Base-by-base conservation (phyloP, 2,113 vertebrate genomes). In the Clarias magur region DNA sequence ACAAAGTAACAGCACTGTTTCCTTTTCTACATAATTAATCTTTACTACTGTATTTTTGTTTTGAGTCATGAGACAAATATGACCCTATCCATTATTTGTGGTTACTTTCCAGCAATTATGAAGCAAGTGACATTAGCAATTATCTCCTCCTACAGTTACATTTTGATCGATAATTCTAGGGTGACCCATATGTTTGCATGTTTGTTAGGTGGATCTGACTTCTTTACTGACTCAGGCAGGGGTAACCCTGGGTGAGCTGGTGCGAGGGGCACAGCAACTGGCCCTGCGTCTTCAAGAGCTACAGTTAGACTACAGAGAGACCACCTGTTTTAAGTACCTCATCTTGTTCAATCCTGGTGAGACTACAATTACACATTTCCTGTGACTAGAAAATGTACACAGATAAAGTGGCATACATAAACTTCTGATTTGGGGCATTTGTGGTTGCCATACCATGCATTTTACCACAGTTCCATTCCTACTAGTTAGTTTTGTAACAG, bases 331-430 rank as follows among this genome's bases (percentile, higher is more conserved):
- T 89, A 98, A 97, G 92, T 98, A 97, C 91, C 96, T 98, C 80
- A 95, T 97, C 90, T 96, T 99, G 88, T 98, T 99, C 93, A 98
- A 97, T 91, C 96, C 97, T 0, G 97, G 97, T 99, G 86, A 95
- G 97, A 82, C 73, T 72, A 30, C 80, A 62, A 27, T 15, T 3
- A 30, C 34, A 27, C 34, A 53, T 25, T 16, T 10, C 19, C 30
- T 57, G 5, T 54, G 17, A 27, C 27, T 12, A n/a, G 48, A 8
- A 78, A 78, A 54, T 27, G 48, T 25, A 12, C 70, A 54, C 23
- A 56, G 67, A 70, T 57, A 59, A 84, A 80, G 10, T 34, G 16
- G 9, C 54, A 76, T 56, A 27, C 13, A 8, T 12, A 60, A 60
- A 60, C 8, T 9, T 19, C 15, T 34, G 19, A 30, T 80, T 59